These are phyloP conservation scores for Aproaerema taeniolella DNA, from an alignment of 2,888 invertebrate species.

Conservation along the genomic window DNA sequence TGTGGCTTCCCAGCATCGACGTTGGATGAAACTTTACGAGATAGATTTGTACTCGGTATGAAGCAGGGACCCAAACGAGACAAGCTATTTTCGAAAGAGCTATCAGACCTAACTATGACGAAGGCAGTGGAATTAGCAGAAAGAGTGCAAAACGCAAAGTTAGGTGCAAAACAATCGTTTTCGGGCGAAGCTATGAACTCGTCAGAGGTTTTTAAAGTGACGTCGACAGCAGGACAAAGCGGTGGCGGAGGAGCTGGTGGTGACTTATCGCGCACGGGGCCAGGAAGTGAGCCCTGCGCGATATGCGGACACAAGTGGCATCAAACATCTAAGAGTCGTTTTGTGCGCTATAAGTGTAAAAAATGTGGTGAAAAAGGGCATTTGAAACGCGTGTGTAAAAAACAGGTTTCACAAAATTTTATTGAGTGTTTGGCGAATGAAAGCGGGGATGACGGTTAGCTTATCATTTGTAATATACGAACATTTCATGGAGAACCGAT, in stretches of 20 bases:
- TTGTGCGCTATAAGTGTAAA: slow-evolving; percentile 13
- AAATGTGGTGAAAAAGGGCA: slow-evolving; percentile 14
- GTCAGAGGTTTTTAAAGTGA: slow-evolving; percentile 5
- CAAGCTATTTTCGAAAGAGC: not conserved
- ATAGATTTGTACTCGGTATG: slow-evolving; percentile 1
- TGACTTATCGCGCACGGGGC: not conserved
- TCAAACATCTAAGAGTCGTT: slow-evolving; percentile 6
- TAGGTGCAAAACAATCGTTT: not conserved
- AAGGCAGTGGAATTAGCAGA: slow-evolving; percentile 1
- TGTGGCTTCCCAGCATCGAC: not conserved
- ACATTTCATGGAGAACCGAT: slow-evolving; percentile 4
- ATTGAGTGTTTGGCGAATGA: slow-evolving; percentile 10
- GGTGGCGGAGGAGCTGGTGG: not conserved
- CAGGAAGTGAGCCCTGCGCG: slow-evolving; percentile 2
- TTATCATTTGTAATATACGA: slow-evolving; percentile 6
- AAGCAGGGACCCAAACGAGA: not conserved
- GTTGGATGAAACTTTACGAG: not conserved
- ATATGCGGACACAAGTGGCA: slow-evolving; percentile 11
- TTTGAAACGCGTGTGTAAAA: slow-evolving; percentile 11
- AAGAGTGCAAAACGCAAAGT: not conserved
- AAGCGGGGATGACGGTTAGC: slow-evolving; percentile 13
- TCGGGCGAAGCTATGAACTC: not conserved
- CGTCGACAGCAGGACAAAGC: not conserved
- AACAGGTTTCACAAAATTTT: slow-evolving; percentile 3
- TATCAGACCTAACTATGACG: not conserved